Conservation (phyloP, 2,113 vertebrate species). For the Penelope pileata region DNA sequence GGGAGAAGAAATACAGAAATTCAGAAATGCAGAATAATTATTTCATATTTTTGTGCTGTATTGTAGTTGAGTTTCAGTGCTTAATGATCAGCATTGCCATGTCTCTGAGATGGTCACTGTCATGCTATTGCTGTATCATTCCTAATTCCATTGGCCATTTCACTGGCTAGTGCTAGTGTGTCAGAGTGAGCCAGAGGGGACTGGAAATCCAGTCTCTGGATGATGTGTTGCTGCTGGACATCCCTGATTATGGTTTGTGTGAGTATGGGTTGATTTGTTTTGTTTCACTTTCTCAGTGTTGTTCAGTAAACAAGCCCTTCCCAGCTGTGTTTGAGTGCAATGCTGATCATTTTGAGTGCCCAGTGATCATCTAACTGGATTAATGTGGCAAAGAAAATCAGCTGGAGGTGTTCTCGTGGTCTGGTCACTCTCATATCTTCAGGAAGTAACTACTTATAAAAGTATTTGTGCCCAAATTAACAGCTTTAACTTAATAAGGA, state of each 20-base stretch:
- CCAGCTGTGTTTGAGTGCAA: neutral
- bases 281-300: neutral
- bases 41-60: neutral
- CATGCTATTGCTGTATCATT: neutral
- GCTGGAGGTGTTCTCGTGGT: neutral
- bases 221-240: neutral
- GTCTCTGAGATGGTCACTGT: neutral
- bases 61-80: neutral
- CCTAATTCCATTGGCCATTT: neutral
- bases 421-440: neutral
- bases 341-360: neutral
- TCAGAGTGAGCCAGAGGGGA: neutral
- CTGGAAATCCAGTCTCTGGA: neutral
- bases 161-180: neutral
- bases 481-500: neutral
- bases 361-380: neutral
- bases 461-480: neutral
- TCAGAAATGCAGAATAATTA: neutral
- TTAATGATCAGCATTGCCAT: neutral
- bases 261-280: neutral
- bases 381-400: neutral
- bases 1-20: neutral
- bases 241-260: neutral
- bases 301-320: neutral
- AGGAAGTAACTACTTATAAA: neutral